Evolutionary conservation across 2,797 vertebrate species (phyloP).

Genomic region (Eptatretus atami): DNA sequence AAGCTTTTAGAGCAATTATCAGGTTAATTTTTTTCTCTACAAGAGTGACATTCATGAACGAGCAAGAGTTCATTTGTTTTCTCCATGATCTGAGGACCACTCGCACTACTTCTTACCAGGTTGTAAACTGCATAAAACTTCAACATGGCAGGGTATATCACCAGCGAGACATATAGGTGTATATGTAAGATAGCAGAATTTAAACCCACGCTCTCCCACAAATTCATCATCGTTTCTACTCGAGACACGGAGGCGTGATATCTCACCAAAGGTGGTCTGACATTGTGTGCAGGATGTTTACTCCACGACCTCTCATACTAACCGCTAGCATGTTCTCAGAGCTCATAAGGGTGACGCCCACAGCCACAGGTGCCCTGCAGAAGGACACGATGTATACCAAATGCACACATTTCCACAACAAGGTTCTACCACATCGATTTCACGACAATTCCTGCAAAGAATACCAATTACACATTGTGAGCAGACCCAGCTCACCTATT

Average conservation of each 20-base stretch:
- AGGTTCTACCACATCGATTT: background rate
- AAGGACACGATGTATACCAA: background rate
- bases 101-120: no score
- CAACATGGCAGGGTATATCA: no score
- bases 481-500: conserved; percentile 24
- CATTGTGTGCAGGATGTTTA: conserved; percentile 49
- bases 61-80: no score
- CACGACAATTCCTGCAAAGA: background rate
- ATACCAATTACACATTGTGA: background rate
- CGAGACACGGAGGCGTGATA: background rate
- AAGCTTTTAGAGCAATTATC: no score
- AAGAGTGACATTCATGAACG: no score
- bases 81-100: no score
- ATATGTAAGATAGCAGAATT: conserved; percentile 6
- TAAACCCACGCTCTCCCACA: background rate
- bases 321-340: conserved; percentile 33
- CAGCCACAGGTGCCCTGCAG: conserved; percentile 42
- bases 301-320: conserved; percentile 72
- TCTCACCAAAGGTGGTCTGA: conserved; percentile 55
- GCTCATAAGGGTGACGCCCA: conserved; percentile 38
- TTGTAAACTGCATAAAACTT: no score
- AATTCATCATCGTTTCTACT: conserved; percentile 9
- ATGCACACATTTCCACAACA: background rate
- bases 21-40: no score
- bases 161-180: no score